Evolutionary conservation across 1,140 invertebrate genomes (phyloP), one percentile per base, ranked within the genome.

Genomic region (Neotoxoptera formosana): DNA sequence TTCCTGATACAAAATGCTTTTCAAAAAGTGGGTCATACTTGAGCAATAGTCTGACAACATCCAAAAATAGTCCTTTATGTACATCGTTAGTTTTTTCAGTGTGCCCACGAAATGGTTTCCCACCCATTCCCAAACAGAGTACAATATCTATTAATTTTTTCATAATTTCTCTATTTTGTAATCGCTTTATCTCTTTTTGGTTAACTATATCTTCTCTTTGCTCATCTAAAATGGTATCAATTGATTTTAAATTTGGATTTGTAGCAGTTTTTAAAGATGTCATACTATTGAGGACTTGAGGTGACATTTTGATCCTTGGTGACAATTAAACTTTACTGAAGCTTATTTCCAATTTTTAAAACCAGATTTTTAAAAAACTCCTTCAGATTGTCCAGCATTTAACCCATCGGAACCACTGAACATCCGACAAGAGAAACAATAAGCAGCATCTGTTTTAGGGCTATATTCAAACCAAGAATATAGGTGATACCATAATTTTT

Each of bases 1-100:
- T n/a, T 30, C n/a, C n/a, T 0, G 41, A 84, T 45, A 86, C 56
- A 17, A 93, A 53, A 51, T 89, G n/a, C 36, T 48, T 4, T n/a
- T 88, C 87, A 51, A 93, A 34, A 41, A 41, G 34, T 56, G 93
- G 86, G 14, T 93, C 93, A 93, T 90, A 93, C 45, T 90, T 90
- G 8, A 11, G 30, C 87, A 89, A 53, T 17, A 89, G 45, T 0
- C n/a, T 36, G 11, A 89, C 45, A 53, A 89, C 23, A 34, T 89
- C 87, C 45, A 89, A 30, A 89, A 89, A 89, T 36, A 89, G 25
- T 7, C 41, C 87, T 89, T 53, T 89, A 23, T 34, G 34, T 7
- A 48, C n/a, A 53, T 53, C n/a, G n/a, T 89, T 36, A 20, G 25
- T 48, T 53, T 48, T 48, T 89, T 89, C 45, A 36, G 45, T 89